These are phyloP conservation scores for Ceraclea dissimilis DNA, from an alignment of 2,888 invertebrate genomes.

Conservation along the genomic window DNA sequence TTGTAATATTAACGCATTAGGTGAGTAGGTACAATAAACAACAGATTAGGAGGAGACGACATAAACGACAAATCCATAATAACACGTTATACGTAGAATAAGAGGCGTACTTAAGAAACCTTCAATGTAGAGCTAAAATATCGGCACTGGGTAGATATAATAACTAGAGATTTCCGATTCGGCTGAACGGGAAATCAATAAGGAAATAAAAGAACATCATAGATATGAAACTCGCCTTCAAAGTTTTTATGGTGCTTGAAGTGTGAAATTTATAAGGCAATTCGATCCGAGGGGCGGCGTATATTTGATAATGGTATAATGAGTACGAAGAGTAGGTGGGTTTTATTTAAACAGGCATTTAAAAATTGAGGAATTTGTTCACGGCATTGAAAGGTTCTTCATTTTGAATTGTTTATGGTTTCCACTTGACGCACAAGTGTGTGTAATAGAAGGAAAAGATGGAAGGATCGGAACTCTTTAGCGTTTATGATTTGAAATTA, in stretches of 20 bases:
- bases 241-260: background rate
- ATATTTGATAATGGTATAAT: no score
- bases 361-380: background rate
- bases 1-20: no score
- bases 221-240: slow-evolving; percentile 1
- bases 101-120: no score
- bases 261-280: background rate
- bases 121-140: background rate
- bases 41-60: no score
- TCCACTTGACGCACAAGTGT: no score
- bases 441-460: no score
- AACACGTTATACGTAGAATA: no score
- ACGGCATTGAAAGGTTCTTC: background rate
- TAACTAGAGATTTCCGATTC: slow-evolving; percentile 1
- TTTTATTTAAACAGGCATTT: background rate
- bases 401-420: no score
- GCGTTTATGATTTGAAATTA: no score
- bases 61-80: no score
- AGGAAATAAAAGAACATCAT: slow-evolving; percentile 1
- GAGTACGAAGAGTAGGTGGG: background rate
- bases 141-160: slow-evolving; percentile 1
- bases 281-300: background rate
- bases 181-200: background rate
- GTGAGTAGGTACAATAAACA: no score
- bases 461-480: no score